Evolutionary conservation across 2,888 invertebrate species (phyloP).

Genomic region (Philopedon plagiatum): DNA sequence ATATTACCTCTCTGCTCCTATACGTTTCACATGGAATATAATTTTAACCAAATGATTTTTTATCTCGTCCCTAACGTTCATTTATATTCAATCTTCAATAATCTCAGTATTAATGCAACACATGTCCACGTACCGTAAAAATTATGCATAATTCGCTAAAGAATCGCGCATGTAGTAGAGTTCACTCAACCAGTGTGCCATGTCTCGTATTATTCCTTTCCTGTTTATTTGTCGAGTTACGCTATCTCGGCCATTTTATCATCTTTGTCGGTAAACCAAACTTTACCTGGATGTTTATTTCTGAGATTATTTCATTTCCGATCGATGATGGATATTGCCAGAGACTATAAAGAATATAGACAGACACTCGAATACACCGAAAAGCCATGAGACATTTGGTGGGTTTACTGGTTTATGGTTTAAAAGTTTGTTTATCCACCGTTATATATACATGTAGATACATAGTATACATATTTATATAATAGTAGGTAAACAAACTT

Average conservation of each 20-base stretch:
- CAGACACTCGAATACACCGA: no score
- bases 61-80: neutral
- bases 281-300: conserved; percentile 8
- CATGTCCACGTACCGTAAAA: conserved; percentile 35
- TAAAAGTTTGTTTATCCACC: no score
- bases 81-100: conserved; percentile 12
- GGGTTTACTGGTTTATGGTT: no score
- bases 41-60: no score
- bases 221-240: conserved; percentile 32
- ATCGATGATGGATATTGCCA: no score
- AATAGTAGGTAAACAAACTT: no score
- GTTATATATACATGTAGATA: no score
- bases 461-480: no score
- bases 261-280: neutral
- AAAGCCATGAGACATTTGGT: no score
- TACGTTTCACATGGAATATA: no score
- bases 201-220: conserved; percentile 27
- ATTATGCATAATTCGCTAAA: conserved; percentile 37
- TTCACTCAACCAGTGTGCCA: conserved; percentile 35
- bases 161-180: conserved; percentile 24
- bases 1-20: no score
- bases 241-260: conserved; percentile 29
- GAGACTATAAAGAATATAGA: no score
- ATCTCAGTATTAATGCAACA: conserved; percentile 29
- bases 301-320: neutral